phyloP scores from a whole-genome alignment of 2,113 vertebrate genomes.

The Vidua chalybeata region DNA sequence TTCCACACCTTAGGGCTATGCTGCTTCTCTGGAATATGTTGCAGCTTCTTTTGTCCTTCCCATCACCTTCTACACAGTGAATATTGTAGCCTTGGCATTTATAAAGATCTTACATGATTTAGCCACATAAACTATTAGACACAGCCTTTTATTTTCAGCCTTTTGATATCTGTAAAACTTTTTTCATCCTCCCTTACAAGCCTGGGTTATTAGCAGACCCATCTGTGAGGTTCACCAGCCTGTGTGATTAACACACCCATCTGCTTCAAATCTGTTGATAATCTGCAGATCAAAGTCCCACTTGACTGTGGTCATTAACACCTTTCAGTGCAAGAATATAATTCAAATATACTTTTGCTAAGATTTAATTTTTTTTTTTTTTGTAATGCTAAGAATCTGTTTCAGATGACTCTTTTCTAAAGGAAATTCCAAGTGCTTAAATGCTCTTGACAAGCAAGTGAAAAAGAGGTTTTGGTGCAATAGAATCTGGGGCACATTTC shows the following conservation, averaged over 20 bases:
- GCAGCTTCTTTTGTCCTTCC: neutral
- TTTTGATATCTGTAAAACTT: neutral
- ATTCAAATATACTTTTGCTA: neutral
- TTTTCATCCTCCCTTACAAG: neutral
- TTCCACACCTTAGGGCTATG: neutral
- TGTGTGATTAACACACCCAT: neutral
- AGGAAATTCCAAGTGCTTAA: neutral
- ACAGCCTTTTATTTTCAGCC: neutral
- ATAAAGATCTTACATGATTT: neutral
- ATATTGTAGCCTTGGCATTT: neutral
- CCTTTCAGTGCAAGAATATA: neutral
- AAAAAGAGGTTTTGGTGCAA: neutral
- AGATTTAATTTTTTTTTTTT: neutral
- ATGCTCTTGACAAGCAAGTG: neutral
- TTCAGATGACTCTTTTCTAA: neutral
- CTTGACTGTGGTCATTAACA: slow-evolving; percentile 16
- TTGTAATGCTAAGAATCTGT: neutral
- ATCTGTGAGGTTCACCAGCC: neutral
- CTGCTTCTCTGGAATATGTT: neutral
- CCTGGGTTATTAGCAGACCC: neutral
- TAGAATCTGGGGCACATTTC: neutral
- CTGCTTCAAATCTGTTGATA: slow-evolving; percentile 24
- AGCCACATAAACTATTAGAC: neutral
- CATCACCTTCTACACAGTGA: neutral
- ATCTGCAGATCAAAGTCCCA: slow-evolving; percentile 4